Evolutionary conservation across 1,140 invertebrate species (phyloP).

Genomic region (Harpegnathos saltator): DNA sequence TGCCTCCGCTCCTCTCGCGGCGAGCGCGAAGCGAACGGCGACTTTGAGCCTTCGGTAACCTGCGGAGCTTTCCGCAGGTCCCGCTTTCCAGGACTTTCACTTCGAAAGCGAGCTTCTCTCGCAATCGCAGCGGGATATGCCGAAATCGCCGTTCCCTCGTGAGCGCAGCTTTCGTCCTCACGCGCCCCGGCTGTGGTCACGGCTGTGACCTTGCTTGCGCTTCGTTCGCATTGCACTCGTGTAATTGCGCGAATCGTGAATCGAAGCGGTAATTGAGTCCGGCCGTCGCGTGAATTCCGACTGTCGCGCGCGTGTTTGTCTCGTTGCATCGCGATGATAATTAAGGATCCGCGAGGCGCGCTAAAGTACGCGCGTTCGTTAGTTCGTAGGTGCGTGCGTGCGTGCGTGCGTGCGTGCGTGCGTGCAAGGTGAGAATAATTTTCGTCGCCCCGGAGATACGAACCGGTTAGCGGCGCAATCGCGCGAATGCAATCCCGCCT

Average conservation of each 20-base stretch:
- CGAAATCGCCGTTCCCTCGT: background rate
- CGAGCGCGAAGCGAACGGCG: slow-evolving; percentile 42
- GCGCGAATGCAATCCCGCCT: slow-evolving; percentile 17
- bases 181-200: no score
- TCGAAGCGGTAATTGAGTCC: slow-evolving; percentile 26
- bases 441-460: slow-evolving; percentile 55
- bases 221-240: background rate
- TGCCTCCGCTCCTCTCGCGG: slow-evolving; percentile 53
- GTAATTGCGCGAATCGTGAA: background rate
- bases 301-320: slow-evolving; percentile 48
- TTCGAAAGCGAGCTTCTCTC: background rate
- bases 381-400: slow-evolving; percentile 20
- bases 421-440: slow-evolving; percentile 68
- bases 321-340: slow-evolving; percentile 65
- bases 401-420: slow-evolving; percentile 14
- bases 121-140: no score
- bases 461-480: slow-evolving; percentile 58
- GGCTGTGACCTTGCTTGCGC: background rate
- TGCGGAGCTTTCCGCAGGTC: no score
- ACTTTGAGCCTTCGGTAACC: slow-evolving; percentile 53
- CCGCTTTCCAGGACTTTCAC: background rate
- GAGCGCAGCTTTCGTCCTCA: background rate
- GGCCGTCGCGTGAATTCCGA: slow-evolving; percentile 17
- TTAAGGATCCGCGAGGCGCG: slow-evolving; percentile 58
- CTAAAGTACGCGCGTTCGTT: no score